Conservation (phyloP, 2,113 vertebrate species). For the Micromys minutus region DNA sequence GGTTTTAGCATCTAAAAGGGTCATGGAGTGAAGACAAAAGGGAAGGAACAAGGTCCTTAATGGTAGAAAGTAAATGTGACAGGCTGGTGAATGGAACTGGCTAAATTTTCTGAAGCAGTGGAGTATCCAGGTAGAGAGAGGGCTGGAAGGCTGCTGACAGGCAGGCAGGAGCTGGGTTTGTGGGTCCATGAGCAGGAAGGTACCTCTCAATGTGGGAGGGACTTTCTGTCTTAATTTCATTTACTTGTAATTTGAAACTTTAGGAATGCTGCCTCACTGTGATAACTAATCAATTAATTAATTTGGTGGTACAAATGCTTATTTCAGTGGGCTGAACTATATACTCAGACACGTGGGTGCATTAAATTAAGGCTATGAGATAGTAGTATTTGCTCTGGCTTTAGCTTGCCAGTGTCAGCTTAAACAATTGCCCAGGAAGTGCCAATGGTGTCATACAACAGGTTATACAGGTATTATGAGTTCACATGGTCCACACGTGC, state of each 20-base stretch:
- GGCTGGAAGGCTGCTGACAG: not conserved
- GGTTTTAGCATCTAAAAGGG: not conserved
- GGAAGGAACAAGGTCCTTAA: not conserved
- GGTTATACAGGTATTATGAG: not conserved
- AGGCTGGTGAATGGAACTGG: not conserved
- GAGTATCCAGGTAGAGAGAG: not conserved
- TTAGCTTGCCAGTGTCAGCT: not conserved
- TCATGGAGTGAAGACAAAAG: not conserved
- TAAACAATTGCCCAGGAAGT: slow-evolving; percentile 26
- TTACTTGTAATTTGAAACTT: slow-evolving; percentile 54
- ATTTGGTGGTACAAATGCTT: not conserved
- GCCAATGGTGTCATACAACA: not conserved
- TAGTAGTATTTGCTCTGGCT: not conserved
- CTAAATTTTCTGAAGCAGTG: not conserved
- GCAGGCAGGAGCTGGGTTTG: not conserved
- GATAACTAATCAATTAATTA: slow-evolving; percentile 55
- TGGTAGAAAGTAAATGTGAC: not conserved
- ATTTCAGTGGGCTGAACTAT: slow-evolving; percentile 57
- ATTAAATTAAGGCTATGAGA: not conserved
- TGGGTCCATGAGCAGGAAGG: not conserved
- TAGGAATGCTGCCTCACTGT: slow-evolving; percentile 39
- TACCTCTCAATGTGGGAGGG: not conserved
- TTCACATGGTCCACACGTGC: not conserved
- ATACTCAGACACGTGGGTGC: not conserved
- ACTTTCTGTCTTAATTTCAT: slow-evolving; percentile 46